Base-by-base conservation (phyloP, 2,113 vertebrate species). In the Oncorhynchus clarkii region DNA sequence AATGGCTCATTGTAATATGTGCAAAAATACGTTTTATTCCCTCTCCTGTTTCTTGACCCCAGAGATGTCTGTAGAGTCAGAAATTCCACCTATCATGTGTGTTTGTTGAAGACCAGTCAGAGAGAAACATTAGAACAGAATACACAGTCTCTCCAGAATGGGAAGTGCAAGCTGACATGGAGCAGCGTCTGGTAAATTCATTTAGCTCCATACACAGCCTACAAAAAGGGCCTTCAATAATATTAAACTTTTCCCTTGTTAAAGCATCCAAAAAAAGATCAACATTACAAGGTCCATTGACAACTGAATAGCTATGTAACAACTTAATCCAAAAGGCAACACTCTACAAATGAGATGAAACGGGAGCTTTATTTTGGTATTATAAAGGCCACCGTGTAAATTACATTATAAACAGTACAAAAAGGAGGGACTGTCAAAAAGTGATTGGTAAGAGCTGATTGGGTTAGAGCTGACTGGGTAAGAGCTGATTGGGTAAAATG, bases 101-200 rank as follows among this genome's bases (percentile, higher is more conserved):
- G 31, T 66, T 48, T 75, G 20, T 70, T 77, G 59, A 59, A 51
- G 24, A 65, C 67, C 57, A 0, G 45, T 81, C 84, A 81, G 80
- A 82, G 72, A 80, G 73, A 83, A 74, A 80, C 72, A 73, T 26
- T 29, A 72, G 60, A 83, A 72, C 29, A 34, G 70, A 81, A 73
- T 76, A 82, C 49, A 79, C 62, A 73, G 78, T 79, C 69, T 78
- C 54, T 66, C 20, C 24, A 29, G 54, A 73, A 74, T 78, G 84
- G 82, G 84, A 88, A 86, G 80, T 24, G 49, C 79, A 75, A 39
- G 26, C 75, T 80, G 73, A 88, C 78, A 85, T 88, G 68, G 62
- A 54, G 76, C 64, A 82, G 74, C 84, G 87, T 88, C 89, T 91
- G 89, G 81, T 84, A 88, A 89, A 64, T 77, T 84, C 77, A 90